Evolutionary conservation across 2,888 invertebrate species (phyloP), one percentile per base, ranked within the genome.

Genomic region (Rotaria magnacalcarata): DNA sequence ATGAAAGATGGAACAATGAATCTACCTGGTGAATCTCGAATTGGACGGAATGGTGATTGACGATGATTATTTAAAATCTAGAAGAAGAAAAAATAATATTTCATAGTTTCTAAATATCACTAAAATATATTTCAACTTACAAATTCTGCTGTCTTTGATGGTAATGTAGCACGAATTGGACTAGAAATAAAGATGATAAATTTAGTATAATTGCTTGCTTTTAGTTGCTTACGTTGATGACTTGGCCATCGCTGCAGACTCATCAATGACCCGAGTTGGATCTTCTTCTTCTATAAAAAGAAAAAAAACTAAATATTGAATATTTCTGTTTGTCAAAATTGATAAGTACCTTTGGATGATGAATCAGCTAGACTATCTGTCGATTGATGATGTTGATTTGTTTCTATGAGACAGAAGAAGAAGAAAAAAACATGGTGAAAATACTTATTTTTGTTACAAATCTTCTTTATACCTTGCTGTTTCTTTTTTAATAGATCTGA

Each of bases 31-130:
- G 75, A 75, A 43, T 75, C 75, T 14, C 75, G 75, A 75, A 75
- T 75, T 24, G 75, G 75, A 43, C 75, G 75, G 43, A 75, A 75
- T 75, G 75, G 75, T 43, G 75, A 75, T 34, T 75, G 75, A 75
- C 75, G 75, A 34, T 41, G 21, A 24, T 16, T 43, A 43, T 41
- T 43, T 43, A 43, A 43, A 75, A 75, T 43, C 75, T 43, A 43
- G 19, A 41, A 60, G 52, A 52, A 52, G 14, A 4, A 16, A 4
- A 11, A 11, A 16, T 52, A 3, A 16, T 14, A 11, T 52, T 16
- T 52, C 16, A 16, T 52, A 14, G 11, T 5, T 52, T 11, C 3
- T 47, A 47, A 47, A 47, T 10, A 7, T 11, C 34, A 74, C 41
- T 8, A 1, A 14, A 74, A 14, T 41, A 74, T 74, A 27, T 16